phyloP scores from a whole-genome alignment of 2,797 vertebrate genomes.

The Sebastes taczanowskii region DNA sequence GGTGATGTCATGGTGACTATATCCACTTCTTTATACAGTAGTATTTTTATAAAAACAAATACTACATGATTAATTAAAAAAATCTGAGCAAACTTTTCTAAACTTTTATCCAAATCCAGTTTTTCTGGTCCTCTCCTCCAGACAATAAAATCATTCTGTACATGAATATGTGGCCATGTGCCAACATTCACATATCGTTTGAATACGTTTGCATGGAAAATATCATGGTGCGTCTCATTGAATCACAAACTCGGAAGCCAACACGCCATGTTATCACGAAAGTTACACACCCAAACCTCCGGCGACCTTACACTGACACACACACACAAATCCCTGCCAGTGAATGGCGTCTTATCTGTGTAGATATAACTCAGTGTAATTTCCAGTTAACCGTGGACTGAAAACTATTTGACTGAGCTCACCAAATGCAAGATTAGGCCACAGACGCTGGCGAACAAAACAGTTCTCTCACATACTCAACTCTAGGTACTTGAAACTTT shows the following conservation, averaged over 20 bases:
- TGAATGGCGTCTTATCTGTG: conserved; percentile 32
- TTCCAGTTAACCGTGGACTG: conserved; percentile 1
- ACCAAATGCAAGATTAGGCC: conserved; percentile 1
- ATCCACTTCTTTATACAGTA: too few relatives aligned
- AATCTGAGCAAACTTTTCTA: background rate
- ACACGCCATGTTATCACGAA: background rate
- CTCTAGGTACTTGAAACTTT: background rate
- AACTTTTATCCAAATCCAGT: background rate
- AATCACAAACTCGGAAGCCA: conserved; percentile 7
- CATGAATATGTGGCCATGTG: background rate
- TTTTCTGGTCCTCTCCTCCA: background rate
- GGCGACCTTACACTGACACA: background rate
- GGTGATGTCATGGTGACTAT: background rate
- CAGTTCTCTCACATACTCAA: conserved; percentile 43
- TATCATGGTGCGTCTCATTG: background rate
- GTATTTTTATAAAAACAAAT: background rate
- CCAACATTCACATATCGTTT: conserved; percentile 1
- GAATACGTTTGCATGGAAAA: conserved; percentile 35
- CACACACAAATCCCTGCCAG: background rate
- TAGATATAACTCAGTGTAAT: conserved; percentile 1
- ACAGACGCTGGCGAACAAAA: conserved; percentile 13
- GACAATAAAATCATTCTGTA: background rate
- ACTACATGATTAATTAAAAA: background rate
- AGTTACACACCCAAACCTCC: background rate
- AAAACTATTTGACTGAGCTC: conserved; percentile 23